Conservation (phyloP, 2,888 invertebrate genomes). For the Nasonia oneida region DNA sequence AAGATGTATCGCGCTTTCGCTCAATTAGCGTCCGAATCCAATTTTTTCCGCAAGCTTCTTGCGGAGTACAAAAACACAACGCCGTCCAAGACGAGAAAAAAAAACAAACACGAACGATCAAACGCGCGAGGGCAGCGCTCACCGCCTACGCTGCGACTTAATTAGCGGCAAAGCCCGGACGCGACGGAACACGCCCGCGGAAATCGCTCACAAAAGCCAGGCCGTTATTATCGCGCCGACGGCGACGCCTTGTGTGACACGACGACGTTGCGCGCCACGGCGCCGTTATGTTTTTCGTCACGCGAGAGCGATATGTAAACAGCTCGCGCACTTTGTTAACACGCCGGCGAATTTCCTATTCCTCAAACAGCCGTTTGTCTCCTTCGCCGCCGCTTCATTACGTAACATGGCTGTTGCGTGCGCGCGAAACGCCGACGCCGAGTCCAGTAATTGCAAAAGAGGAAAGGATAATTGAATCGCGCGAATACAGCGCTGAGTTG, state of each 20-base stretch:
- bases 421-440: slow-evolving; percentile 25
- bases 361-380: slow-evolving; percentile 6
- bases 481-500: not conserved
- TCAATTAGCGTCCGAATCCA: not conserved
- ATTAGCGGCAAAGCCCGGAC: not conserved
- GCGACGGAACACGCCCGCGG: slow-evolving; percentile 48
- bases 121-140: not conserved
- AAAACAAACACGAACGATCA: not conserved
- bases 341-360: slow-evolving; percentile 9
- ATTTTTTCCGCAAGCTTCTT: not conserved
- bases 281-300: slow-evolving; percentile 34
- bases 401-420: slow-evolving; percentile 35
- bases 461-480: slow-evolving; percentile 28
- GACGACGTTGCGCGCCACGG: not conserved
- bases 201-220: slow-evolving; percentile 40
- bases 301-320: slow-evolving; percentile 42
- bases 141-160: not conserved
- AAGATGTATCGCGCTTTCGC: not conserved
- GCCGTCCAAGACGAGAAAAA: not conserved
- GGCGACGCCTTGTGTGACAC: not conserved
- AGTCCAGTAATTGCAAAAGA: slow-evolving; percentile 36
- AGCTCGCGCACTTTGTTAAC: slow-evolving; percentile 36
- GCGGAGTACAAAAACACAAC: not conserved
- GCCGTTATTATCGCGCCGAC: not conserved
- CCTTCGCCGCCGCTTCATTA: slow-evolving; percentile 23